Evolutionary conservation across 2,113 vertebrate species (phyloP).

Genomic region (Dromas ardeola): DNA sequence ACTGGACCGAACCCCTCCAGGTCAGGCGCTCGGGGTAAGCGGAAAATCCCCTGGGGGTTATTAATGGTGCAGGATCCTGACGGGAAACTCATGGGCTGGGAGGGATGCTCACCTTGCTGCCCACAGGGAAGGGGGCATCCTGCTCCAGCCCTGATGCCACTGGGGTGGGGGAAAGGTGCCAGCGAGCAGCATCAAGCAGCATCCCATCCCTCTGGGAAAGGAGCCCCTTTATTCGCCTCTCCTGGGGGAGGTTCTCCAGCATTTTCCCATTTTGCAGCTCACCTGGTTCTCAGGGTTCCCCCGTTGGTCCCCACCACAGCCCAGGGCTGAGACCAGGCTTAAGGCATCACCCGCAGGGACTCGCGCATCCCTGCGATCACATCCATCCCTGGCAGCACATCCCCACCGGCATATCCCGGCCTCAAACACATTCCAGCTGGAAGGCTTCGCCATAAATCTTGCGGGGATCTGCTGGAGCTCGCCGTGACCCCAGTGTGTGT

Average conservation of each 20-base stretch:
- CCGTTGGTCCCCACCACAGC: neutral
- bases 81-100: accelerated
- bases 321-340: neutral
- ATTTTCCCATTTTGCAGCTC: neutral
- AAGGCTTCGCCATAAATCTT: neutral
- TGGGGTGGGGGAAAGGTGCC: accelerated
- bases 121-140: neutral
- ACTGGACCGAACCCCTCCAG: accelerated
- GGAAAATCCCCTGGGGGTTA: neutral
- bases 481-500: neutral
- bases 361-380: accelerated
- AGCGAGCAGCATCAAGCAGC: neutral
- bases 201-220: neutral
- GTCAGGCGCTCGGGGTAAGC: neutral
- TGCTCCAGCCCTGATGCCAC: neutral
- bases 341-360: neutral
- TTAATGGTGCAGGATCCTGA: neutral
- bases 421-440: neutral
- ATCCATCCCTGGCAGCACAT: neutral
- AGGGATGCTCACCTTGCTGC: neutral
- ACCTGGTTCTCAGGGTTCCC: neutral
- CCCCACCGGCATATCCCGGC: neutral
- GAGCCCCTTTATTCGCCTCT: neutral
- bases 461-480: neutral
- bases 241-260: neutral